Percentiles rank a stretch among this genome's conserved stretches.
phyloP scores from a whole-genome alignment of 2,888 invertebrate species.

The Apodemia hepburni region DNA sequence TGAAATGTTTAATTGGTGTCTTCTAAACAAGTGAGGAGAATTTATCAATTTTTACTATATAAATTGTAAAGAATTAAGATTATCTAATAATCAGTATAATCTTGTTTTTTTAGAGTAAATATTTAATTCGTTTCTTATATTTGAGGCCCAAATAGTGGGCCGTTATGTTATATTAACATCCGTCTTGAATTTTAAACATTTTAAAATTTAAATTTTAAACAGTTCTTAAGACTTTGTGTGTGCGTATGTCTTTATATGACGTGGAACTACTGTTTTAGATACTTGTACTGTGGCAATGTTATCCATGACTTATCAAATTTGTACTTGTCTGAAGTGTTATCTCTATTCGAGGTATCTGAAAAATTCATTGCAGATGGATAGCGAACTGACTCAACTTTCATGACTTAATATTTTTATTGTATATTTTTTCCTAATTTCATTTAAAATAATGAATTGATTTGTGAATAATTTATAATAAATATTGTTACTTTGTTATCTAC shows the following conservation, averaged over 20 bases:
- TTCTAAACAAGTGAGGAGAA: too few relatives aligned
- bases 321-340: constrained; percentile 6
- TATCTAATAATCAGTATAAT: too few relatives aligned
- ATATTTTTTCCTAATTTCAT: constrained; percentile 19
- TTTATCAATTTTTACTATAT: too few relatives aligned
- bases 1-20: too few relatives aligned
- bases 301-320: constrained; percentile 20
- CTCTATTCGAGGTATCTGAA: neutral
- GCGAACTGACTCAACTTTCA: constrained; percentile 11
- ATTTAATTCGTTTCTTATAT: too few relatives aligned
- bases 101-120: too few relatives aligned
- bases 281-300: constrained; percentile 6
- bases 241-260: neutral
- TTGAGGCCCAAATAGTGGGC: too few relatives aligned
- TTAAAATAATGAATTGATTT: constrained; percentile 22
- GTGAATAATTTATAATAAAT: constrained; percentile 31
- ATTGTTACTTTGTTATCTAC: constrained; percentile 52
- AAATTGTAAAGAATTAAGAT: too few relatives aligned
- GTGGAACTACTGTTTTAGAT: neutral
- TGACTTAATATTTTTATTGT: constrained; percentile 5
- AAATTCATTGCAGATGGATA: neutral
- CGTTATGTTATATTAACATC: too few relatives aligned
- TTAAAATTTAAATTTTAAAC: too few relatives aligned
- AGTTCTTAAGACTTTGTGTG: too few relatives aligned
- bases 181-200: too few relatives aligned